Evolutionary conservation across 2,113 vertebrate species (phyloP), one percentile per base, ranked within the genome.

Genomic region (Mugil cephalus): DNA sequence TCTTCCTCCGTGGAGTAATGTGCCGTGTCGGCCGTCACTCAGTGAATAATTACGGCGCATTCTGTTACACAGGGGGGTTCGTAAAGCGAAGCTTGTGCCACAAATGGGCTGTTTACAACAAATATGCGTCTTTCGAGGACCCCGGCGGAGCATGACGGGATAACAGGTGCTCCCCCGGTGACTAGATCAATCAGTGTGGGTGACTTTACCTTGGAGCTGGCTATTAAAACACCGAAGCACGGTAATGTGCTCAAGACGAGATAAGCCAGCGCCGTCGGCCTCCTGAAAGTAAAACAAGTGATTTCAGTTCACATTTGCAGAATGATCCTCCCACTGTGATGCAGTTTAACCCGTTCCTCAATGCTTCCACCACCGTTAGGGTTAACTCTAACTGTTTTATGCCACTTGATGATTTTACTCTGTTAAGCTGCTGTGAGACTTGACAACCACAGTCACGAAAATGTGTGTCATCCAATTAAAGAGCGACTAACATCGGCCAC

Each of bases 181-280:
- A 80, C 69, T 53, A 56, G 53, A 66, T 12, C 13, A 8, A 78
- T 80, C 69, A 4, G 56, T 80, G 68, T 69, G 8, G 14, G 56
- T 19, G 45, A 19, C 45, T 1, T 78, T 95, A 96, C 95, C 95
- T 95, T 93, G 7, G 94, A 94, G 78, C 90, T 85, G 75, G 94
- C 89, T 50, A 95, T 86, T 36, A 94, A 78, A 77, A 95, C 91
- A 58, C 89, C 88, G 82, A 95, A 94, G 90, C 94, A 95, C 2
- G 95, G 95, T 1, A 95, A 84, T 1, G 94, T 94, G 19, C 91
- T 93, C 74, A 96, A 84, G 19, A 93, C 2, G 12, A 93, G 73
- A 79, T 93, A 93, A 21, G 85, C 92, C 81, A 95, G 72, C 10
- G 90, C 71, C 69, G 93, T 90, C 13, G 94, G 95, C 67, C 93